Base-by-base conservation (phyloP, 2,888 invertebrate genomes). In the Oscheius myriophilus region DNA sequence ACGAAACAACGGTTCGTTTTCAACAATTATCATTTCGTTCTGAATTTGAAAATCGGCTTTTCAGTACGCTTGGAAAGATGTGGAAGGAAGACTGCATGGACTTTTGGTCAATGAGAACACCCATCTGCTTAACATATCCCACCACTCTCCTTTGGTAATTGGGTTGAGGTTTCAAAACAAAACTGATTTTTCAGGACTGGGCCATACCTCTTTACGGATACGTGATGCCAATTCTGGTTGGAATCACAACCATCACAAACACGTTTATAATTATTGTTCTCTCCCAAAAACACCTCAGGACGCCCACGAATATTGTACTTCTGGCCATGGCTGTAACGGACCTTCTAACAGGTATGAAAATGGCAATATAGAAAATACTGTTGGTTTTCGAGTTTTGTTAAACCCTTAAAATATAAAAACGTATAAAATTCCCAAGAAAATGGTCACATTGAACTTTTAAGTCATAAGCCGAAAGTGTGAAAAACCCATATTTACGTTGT, bases 251-350 rank as follows among this genome's bases (percentile, higher is more conserved):
- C 1, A 53, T 79, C 0, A 82, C 79, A 7, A 82, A 83, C 64
- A 65, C 70, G 14, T 84, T 83, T 66, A 82, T 84, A 45, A 49
- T 70, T 1, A 57, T 66, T 39, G 70, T 72, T 23, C 54, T 72
- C 14, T 75, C 72, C 1, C 80, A 81, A 54, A 81, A 75, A 42
- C 84, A 84, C 63, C 78, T 84, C 7, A 72, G 83, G 39, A 83
- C 84, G 12, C 84, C 84, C 9, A 85, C 84, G 9, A 84, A 84
- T 55, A 70, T 70, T 42, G 75, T 84, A 6, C 71, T 84, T 0
- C 53, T 84, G 4, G 65, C 83, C 4, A 85, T 85, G 81, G 84
- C 84, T 9, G 57, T 84, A 11, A 71, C 79, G 0, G 84, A 84
- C 69, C 67, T 83, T 45, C 55, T 84, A 11, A 85, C 82, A 11